Percentiles rank a stretch among this genome's conserved stretches.
These are phyloP conservation scores for Archips xylosteana DNA, from an alignment of 2,888 invertebrate species.

Conservation along the genomic window DNA sequence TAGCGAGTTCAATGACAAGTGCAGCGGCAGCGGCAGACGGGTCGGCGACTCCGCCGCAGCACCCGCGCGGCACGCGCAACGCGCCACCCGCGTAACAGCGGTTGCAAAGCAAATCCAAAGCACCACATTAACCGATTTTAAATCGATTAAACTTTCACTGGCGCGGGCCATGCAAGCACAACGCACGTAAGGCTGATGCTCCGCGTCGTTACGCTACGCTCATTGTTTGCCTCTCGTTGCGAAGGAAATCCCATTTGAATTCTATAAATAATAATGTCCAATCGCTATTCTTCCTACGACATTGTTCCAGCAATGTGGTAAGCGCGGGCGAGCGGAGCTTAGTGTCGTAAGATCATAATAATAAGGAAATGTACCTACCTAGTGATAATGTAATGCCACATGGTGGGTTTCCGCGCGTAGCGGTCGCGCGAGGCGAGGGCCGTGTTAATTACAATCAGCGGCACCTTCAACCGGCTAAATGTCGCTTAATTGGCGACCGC, in stretches of 20 bases:
- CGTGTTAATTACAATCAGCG: constrained; percentile 62
- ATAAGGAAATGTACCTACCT: constrained; percentile 28
- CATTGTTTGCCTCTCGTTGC: constrained; percentile 28
- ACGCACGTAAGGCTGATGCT: constrained; percentile 19
- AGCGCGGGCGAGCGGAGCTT: background rate
- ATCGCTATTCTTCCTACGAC: background rate
- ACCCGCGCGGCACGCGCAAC: constrained; percentile 12
- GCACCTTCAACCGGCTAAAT: constrained; percentile 60
- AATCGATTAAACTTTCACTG: constrained; percentile 39
- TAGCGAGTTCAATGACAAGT: constrained; percentile 29
- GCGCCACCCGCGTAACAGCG: constrained; percentile 14
- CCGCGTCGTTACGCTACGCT: constrained; percentile 14
- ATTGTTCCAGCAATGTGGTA: background rate
- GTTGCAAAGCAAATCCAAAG: constrained; percentile 22
- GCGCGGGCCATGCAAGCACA: constrained; percentile 9
- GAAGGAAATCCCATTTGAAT: constrained; percentile 18
- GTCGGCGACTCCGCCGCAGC: constrained; percentile 25
- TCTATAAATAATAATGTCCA: constrained; percentile 13
- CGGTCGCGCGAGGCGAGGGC: constrained; percentile 46
- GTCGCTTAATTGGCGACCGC: constrained; percentile 60
- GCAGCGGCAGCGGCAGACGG: constrained; percentile 23
- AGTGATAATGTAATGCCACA: background rate
- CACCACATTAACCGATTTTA: constrained; percentile 31
- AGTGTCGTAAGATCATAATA: background rate
- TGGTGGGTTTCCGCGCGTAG: background rate